Evolutionary conservation across 2,888 invertebrate genomes (phyloP), one percentile per base, ranked within the genome.

Genomic region (Heliconius erato): DNA sequence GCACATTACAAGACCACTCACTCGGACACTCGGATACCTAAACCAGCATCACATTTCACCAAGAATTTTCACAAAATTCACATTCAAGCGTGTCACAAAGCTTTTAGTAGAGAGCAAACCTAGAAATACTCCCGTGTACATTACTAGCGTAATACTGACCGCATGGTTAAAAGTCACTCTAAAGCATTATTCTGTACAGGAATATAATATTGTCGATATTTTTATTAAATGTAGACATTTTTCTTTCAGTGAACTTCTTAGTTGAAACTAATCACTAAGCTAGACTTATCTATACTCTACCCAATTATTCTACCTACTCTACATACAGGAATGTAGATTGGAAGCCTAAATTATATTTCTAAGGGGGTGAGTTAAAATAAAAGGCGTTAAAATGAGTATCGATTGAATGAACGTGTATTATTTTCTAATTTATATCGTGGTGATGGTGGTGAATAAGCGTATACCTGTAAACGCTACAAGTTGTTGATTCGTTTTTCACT

Each of bases 111-210:
- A 40, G 28, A 63, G 69, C 69, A 81, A 54, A 67, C 65, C 80
- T 84, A 67, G 79, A 79, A 81, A 79, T 79, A 68, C 65, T 63
- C 65, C 63, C 68, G 72, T 77, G 67, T 80, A 79, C 77, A 79
- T 68, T 83, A 74, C 49, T 32, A 76, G 74, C 49, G 32, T 76
- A 54, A 49, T 49, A 65, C 74, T 68, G 74, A 76, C 67, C 80
- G 35, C 32, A 12, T 16, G 49, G 68, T 76, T 54, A 19, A 76
- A 67, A 78, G 28, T 44, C n/a, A 67, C 74, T 59, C n/a, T 59
- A 6, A 23, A 35, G n/a, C 19, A 67, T 32, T 40, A 19, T 26
- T 1, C 26, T 44, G 65, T n/a, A 77, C 26, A 28, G 67, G 16
- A 19, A 65, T 40, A 26, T 44, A n/a, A 26, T 67, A 78, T 67